These are phyloP conservation scores for Pygocentrus nattereri DNA, from an alignment of 2,797 vertebrate genomes.

Conservation along the genomic window DNA sequence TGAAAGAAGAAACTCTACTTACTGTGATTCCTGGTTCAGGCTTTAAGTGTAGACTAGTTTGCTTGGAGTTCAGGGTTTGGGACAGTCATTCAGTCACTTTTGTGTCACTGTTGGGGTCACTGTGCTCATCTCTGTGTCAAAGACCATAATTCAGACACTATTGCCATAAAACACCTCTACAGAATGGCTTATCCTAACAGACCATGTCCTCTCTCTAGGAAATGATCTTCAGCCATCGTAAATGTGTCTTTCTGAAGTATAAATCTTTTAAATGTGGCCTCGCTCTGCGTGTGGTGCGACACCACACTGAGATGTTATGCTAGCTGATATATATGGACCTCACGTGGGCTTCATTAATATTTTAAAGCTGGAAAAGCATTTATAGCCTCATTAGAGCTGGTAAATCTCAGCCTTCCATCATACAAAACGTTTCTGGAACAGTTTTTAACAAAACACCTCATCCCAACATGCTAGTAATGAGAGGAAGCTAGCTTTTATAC, in stretches of 20 bases:
- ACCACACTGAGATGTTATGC: conserved; percentile 65
- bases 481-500: no score
- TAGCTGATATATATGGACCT: not conserved
- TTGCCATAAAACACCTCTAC: not conserved
- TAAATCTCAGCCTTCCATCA: not conserved
- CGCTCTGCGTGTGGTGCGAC: conserved; percentile 15
- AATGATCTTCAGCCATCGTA: conserved; percentile 4
- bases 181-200: not conserved
- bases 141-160: not conserved
- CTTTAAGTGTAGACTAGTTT: not conserved
- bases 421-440: not conserved
- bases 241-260: conserved; percentile 65
- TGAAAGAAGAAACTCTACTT: no score
- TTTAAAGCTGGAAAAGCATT: not conserved
- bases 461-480: not conserved
- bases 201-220: not conserved
- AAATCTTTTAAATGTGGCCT: conserved; percentile 65
- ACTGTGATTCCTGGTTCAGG: not conserved
- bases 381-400: not conserved
- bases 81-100: not conserved
- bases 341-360: not conserved
- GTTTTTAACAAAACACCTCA: not conserved
- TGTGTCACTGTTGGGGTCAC: not conserved
- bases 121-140: not conserved
- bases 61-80: not conserved